These are phyloP conservation scores for Eilema sororculum DNA, from an alignment of 2,888 invertebrate genomes.

Conservation along the genomic window DNA sequence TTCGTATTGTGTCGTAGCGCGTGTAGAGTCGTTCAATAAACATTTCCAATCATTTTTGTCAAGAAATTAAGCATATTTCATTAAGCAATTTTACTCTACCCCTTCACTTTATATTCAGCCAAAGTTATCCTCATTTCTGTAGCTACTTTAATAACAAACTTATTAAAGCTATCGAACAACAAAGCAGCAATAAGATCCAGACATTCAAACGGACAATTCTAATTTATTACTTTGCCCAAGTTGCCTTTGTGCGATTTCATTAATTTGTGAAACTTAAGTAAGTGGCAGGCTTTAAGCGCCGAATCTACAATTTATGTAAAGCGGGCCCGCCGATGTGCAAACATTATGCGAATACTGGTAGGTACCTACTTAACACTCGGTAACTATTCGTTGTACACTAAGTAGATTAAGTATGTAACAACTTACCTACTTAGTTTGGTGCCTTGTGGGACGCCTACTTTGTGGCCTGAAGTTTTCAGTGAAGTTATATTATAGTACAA, in stretches of 20 bases:
- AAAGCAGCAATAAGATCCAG: constrained; percentile 2
- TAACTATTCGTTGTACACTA: constrained; percentile 64
- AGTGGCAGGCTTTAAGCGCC: constrained; percentile 48
- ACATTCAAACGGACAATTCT: constrained; percentile 37
- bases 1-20: background rate
- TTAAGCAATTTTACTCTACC: background rate
- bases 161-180: constrained; percentile 9
- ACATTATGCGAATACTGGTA: constrained; percentile 55
- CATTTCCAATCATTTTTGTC: background rate
- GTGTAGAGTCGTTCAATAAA: background rate
- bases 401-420: constrained; percentile 75
- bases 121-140: background rate
- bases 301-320: constrained; percentile 80
- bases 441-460: constrained; percentile 36
- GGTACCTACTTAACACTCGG: constrained; percentile 58
- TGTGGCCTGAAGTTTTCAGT: constrained; percentile 24
- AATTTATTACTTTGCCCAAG: constrained; percentile 46
- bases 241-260: constrained; percentile 52
- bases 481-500: constrained; percentile 6
- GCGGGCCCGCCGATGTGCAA: constrained; percentile 71
- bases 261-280: constrained; percentile 60
- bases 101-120: background rate
- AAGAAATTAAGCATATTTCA: background rate
- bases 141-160: background rate
- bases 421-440: constrained; percentile 43